Conservation (phyloP, 2,888 invertebrate species). For the Phytoseiulus persimilis region DNA sequence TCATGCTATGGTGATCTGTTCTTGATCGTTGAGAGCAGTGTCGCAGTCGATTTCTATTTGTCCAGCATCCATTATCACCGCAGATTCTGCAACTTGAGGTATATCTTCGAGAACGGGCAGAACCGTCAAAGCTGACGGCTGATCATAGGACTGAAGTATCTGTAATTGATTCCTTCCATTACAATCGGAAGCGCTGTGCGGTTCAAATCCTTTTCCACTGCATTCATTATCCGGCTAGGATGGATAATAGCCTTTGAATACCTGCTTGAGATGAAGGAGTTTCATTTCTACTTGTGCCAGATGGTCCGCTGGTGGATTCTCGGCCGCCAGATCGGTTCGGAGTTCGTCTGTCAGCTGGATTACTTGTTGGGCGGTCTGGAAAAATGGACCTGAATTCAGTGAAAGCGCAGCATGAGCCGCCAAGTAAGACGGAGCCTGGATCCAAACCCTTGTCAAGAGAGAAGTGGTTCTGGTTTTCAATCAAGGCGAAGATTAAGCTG, state of each 20-base stretch:
- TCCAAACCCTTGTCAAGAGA: not conserved
- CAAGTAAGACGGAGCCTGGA: not conserved
- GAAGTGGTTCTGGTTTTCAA: no score
- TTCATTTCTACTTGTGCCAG: slow-evolving; percentile 30
- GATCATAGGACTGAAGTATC: not conserved
- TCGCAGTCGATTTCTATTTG: not conserved
- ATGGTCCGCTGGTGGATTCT: slow-evolving; percentile 10
- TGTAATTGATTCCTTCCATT: not conserved
- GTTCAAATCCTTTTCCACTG: no score
- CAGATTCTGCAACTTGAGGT: not conserved
- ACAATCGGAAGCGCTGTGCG: no score
- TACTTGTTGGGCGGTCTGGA: slow-evolving; percentile 26
- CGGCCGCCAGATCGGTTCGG: slow-evolving; percentile 19
- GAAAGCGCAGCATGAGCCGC: not conserved
- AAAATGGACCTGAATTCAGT: no score
- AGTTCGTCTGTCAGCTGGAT: slow-evolving; percentile 25
- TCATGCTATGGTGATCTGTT: not conserved
- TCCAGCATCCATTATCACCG: not conserved
- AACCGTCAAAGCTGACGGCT: not conserved
- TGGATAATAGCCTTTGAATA: no score
- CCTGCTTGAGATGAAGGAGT: slow-evolving; percentile 34
- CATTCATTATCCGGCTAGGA: no score
- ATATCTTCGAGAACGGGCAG: not conserved
- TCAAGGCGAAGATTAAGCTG: no score
- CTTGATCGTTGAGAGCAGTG: no score